Base-by-base conservation (phyloP, 2,888 invertebrate genomes). In the Sinhomidia bicolor region DNA sequence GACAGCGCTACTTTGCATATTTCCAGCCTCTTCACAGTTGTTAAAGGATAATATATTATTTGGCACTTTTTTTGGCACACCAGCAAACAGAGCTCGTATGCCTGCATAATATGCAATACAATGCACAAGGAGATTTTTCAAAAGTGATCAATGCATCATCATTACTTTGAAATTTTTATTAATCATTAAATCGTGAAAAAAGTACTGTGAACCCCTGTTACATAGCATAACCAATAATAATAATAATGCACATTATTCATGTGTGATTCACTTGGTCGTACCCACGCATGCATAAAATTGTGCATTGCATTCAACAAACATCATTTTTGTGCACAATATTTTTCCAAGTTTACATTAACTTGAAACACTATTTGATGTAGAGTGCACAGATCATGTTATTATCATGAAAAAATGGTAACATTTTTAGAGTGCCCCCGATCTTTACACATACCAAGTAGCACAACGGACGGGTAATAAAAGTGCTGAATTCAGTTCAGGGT, bases 201-300 rank as follows among this genome's bases (percentile, higher is more conserved):
- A 23, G 9, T 57, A 57, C 23, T 17, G 23, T 17, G 7, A 9
- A 17, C 3, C 20, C 57, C 17, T 20, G 20, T 10, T 54, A 54
- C 54, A 54, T 17, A 54, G 54, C 36, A 17, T 20, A 14, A 14
- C 47, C 9, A 14, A 47, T 4, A 20, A 23, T 57, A 20, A 20
- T 20, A 57, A 57, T 57, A 57, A 57, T 9, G 57, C 57, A 62
- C 29, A n/a, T 32, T 62, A 32, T 32, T 62, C 62, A 62, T 14
- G 60, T 23, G 29, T 23, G 26, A 10, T 29, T 62, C 62, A n/a
- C 2, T 10, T 62, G 9, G 26, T 62, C 23, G 36, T 65, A 17
- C 36, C 36, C 23, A 20, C 12, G 44, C 44, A 20, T 71, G 41
- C 68, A 68, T 71, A 71, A 41, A 44, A 44, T 71, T 71, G 71